These are phyloP conservation scores for Prinia subflava DNA, from an alignment of 2,113 vertebrate genomes.

Conservation along the genomic window DNA sequence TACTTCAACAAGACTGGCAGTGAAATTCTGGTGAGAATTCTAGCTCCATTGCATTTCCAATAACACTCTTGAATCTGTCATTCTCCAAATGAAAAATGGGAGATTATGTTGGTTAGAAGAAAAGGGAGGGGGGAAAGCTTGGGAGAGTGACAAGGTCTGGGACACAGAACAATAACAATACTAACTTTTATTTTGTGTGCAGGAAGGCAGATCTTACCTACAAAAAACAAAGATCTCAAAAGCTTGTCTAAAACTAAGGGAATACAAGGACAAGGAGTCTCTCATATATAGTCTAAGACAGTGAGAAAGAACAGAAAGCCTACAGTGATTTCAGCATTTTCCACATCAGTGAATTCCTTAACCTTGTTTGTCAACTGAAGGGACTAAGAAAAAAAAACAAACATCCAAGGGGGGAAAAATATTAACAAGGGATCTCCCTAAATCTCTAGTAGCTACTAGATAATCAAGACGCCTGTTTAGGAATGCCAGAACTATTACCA, in stretches of 20 bases:
- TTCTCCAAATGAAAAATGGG: slow-evolving; percentile 13
- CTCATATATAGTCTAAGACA: neutral
- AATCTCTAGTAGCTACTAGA: neutral
- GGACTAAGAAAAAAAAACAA: neutral
- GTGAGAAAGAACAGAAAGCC: slow-evolving; percentile 21
- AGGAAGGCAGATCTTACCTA: neutral
- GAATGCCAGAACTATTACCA: neutral
- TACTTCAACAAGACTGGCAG: neutral
- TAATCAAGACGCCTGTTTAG: neutral
- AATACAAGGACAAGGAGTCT: slow-evolving; percentile 4
- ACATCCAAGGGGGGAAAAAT: neutral
- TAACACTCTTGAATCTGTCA: neutral
- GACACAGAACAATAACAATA: neutral
- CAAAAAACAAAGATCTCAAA: neutral
- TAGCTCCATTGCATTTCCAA: neutral
- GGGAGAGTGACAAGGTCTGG: neutral
- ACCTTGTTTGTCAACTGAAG: slow-evolving; percentile 35
- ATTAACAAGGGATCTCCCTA: neutral
- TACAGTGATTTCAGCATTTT: slow-evolving; percentile 45
- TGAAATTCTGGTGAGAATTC: neutral
- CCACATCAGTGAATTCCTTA: slow-evolving; percentile 6
- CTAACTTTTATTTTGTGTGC: neutral
- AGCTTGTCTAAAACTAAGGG: neutral
- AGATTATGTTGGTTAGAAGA: slow-evolving; percentile 10
- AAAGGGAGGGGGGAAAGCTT: neutral